phyloP scores from a whole-genome alignment of 1,140 invertebrate species.

The Atopsyche davidsoni region DNA sequence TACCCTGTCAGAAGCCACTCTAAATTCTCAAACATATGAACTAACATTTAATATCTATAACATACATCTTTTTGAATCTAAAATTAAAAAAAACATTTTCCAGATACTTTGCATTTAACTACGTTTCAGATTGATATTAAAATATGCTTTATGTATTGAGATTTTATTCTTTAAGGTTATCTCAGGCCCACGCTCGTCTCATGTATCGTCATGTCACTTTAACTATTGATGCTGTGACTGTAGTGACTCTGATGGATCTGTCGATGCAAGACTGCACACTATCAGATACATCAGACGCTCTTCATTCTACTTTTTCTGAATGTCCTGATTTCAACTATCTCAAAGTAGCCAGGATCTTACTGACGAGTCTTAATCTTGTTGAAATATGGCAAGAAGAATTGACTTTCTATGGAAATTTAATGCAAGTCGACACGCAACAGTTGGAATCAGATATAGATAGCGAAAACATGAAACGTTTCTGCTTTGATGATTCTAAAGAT shows the following conservation, averaged over 20 bases:
- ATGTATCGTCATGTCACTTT: slow-evolving; percentile 43
- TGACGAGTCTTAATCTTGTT: slow-evolving; percentile 36
- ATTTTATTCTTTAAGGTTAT: slow-evolving; percentile 44
- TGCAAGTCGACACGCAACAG: slow-evolving; percentile 40
- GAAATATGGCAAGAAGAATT: slow-evolving; percentile 43
- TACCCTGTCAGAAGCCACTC: too few species aligned
- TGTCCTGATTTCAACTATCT: slow-evolving; percentile 44
- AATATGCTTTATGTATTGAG: too few species aligned
- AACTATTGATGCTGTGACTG: slow-evolving; percentile 42
- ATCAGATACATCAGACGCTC: slow-evolving; percentile 39
- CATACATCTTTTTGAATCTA: too few species aligned
- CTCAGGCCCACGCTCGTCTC: slow-evolving; percentile 45
- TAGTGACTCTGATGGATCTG: slow-evolving; percentile 43
- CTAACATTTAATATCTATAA: too few species aligned
- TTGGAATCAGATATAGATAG: slow-evolving; percentile 29
- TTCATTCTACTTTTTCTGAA: slow-evolving; percentile 42
- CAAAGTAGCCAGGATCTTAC: slow-evolving; percentile 38
- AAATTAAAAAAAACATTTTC: too few species aligned
- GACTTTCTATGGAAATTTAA: slow-evolving; percentile 39
- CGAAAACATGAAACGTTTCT: slow-evolving; percentile 24
- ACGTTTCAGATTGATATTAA: too few species aligned
- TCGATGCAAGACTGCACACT: slow-evolving; percentile 47
- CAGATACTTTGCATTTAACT: too few species aligned
- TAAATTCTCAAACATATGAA: too few species aligned
- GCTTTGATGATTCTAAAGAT: slow-evolving; percentile 39